Evolutionary conservation across 2,113 vertebrate genomes (phyloP), one percentile per base, ranked within the genome.

Genomic region (Thomomys bottae): DNA sequence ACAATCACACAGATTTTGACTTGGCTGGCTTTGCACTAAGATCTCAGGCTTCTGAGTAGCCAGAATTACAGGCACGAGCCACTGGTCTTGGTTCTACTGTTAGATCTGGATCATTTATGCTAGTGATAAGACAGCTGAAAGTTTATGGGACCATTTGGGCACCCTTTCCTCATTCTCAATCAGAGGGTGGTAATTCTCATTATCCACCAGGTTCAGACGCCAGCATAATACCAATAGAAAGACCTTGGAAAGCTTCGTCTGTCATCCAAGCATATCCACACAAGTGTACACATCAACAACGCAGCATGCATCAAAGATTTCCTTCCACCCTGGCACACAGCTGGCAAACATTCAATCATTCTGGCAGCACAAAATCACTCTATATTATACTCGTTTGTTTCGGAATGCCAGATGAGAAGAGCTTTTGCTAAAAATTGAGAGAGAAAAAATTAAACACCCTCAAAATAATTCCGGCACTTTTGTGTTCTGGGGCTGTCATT

Each of bases 351-450:
- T 94, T 80, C n/a, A 95, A 90, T 90, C 70, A 64, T 75, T 24
- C 14, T 78, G 76, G 36, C 20, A 81, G 38, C 36, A 54, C 21
- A 85, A 87, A 73, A 85, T 84, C 87, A 86, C 49, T 88, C n/a
- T 30, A 23, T 72, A 66, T 67, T 82, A 57, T 78, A 67, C 95
- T 73, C 38, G 45, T 93, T 88, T 92, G 49, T 92, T 87, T 93
- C 89, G 54, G 36, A 84, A 49, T 87, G n/a, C 36, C 90, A 90
- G 67, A 94, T 68, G 80, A 93, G 79, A 88, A 94, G 78, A 90
- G 30, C 34, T 76, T 34, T 54, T 82, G 77, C 59, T 70, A 61
- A 72, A 92, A 90, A 45, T 90, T 96, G 72, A 84, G 84, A 73
- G 84, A 81, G 77, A 92, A 90, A 54, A 1, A 93, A 77, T 70